Evolutionary conservation across 2,888 invertebrate species (phyloP), one percentile per base, ranked within the genome.

Genomic region (Euspilapteryx auroguttella): DNA sequence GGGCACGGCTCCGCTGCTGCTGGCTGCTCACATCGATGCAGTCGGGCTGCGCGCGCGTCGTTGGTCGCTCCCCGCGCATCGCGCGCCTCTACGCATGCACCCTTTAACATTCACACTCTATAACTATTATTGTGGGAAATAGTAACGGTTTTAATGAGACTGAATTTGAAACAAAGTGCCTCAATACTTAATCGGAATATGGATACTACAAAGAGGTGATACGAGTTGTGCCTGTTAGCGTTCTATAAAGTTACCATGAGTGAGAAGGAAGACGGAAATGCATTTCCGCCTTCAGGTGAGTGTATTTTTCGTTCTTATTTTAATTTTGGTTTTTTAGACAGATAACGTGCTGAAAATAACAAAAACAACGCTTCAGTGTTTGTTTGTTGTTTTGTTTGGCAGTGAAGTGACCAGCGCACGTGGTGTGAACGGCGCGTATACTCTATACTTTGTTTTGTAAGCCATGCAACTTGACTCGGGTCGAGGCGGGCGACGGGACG

Each of bases 221-320:
- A 66, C 51, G 48, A 52, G 62, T 64, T 61, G 66, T 63, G 55
- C 57, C 47, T 47, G 53, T 61, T 56, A 46, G 52, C 45, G 48
- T 53, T 56, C 56, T 50, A 12, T 24, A 48, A 50, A 55, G 47
- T 57, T 66, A 73, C 59, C 56, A 75, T 75, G 75, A 73, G 63
- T 62, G 71, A 62, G 57, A 66, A 64, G 59, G 65, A 64, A 64
- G 66, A 61, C 68, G 73, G 73, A 71, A 69, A 64, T 73, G 69
- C 69, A 75, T 68, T 68, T 69, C 68, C 71, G 59, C 65, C 69
- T 68, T 65, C 61, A 45, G 69, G 73, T 75, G 55, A 75, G 73
- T 71, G 30, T 27, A 30, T 32, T 35, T 34, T n/a, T n/a, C n/a
- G n/a, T n/a, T 34, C 29, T 34, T 37, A 28, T 33, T 27, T 21